Percentiles rank a stretch among this genome's conserved stretches.
Evolutionary conservation across 2,888 invertebrate genomes (phyloP).

Genomic region (Heteromyza rotundicornis): DNA sequence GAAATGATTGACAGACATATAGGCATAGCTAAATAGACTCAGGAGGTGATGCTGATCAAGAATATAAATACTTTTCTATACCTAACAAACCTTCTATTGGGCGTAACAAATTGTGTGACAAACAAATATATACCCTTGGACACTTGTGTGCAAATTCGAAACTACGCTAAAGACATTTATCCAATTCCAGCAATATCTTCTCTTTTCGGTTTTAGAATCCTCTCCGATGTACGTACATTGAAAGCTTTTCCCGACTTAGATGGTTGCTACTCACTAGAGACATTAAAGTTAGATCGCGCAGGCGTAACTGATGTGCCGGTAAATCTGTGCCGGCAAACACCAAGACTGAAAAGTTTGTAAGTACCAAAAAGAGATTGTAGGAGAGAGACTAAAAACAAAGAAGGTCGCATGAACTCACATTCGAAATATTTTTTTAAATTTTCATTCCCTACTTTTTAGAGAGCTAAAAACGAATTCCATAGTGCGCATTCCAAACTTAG

Average conservation of each 20-base stretch:
- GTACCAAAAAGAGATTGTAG: too few relatives aligned
- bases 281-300: slow-evolving; percentile 83
- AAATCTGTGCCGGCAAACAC: slow-evolving; percentile 78
- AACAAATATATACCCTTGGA: too few relatives aligned
- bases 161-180: neutral
- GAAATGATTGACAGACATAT: too few relatives aligned
- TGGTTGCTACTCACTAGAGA: slow-evolving; percentile 79
- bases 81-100: too few relatives aligned
- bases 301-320: slow-evolving; percentile 75
- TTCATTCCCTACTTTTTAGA: slow-evolving; percentile 62
- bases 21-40: too few relatives aligned
- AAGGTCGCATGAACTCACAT: too few relatives aligned
- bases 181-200: too few relatives aligned
- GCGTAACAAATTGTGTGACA: too few relatives aligned
- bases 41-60: too few relatives aligned
- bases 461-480: slow-evolving; percentile 86
- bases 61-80: too few relatives aligned
- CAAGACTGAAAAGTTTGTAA: slow-evolving; percentile 84
- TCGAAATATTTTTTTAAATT: neutral
- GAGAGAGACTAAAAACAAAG: too few relatives aligned
- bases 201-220: slow-evolving; percentile 69
- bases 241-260: slow-evolving; percentile 82
- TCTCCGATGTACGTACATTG: slow-evolving; percentile 84
- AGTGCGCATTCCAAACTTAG: slow-evolving; percentile 76
- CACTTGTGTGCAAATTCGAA: neutral